These are phyloP conservation scores for Uromys caudimaculatus DNA, from an alignment of 2,797 vertebrate genomes.

Conservation along the genomic window DNA sequence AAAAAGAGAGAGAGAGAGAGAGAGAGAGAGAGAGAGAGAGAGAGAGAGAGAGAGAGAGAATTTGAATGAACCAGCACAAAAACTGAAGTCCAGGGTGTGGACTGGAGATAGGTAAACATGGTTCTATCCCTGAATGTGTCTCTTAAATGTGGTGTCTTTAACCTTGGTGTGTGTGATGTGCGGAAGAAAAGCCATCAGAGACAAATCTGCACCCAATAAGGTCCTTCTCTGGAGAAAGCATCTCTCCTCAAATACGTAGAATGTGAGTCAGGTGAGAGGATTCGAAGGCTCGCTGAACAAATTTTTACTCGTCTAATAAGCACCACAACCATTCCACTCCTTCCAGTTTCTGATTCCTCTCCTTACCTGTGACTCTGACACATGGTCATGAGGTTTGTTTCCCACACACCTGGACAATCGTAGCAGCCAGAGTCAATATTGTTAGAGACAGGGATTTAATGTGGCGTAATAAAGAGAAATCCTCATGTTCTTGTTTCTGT, in stretches of 20 bases:
- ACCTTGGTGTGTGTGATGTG: background rate
- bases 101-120: background rate
- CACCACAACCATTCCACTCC: background rate
- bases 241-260: background rate
- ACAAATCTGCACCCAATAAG: background rate
- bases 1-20: too few species aligned
- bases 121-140: background rate
- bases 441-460: background rate
- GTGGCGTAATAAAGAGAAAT: background rate
- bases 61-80: background rate
- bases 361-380: background rate
- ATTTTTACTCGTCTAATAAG: background rate
- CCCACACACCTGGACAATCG: fast-evolving
- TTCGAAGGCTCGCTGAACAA: background rate
- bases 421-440: background rate
- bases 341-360: conserved; percentile 25
- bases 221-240: background rate
- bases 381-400: background rate
- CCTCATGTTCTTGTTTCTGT: background rate
- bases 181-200: background rate
- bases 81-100: background rate
- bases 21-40: too few species aligned
- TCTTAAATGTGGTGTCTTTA: background rate
- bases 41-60: too few species aligned
- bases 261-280: background rate